Percentiles rank a stretch among this genome's conserved stretches.
Conservation (phyloP, 2,888 invertebrate genomes). For the Brachylomia viminalis region DNA sequence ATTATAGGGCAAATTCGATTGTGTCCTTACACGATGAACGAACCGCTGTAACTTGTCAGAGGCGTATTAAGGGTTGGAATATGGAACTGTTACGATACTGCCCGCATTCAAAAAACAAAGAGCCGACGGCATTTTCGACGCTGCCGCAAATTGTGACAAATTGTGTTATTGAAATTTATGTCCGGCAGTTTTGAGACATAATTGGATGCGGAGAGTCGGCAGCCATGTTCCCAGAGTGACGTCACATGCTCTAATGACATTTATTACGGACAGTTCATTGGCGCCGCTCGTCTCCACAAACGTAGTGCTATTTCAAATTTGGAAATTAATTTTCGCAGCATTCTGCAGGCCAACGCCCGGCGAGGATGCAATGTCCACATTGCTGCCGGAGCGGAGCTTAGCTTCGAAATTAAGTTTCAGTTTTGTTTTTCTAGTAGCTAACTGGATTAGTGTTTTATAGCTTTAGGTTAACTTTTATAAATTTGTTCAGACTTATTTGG, state of each 20-base stretch:
- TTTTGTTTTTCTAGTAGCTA: conserved; percentile 49
- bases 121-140: conserved; percentile 72
- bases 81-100: conserved; percentile 67
- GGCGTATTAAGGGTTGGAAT: conserved; percentile 62
- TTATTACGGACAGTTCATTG: conserved; percentile 87
- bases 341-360: conserved; percentile 66
- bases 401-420: conserved; percentile 53
- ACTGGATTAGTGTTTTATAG: conserved; percentile 57
- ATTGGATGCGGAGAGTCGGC: conserved; percentile 85
- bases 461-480: conserved; percentile 38
- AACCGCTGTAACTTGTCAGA: conserved; percentile 56
- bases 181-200: conserved; percentile 87
- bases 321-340: conserved; percentile 83
- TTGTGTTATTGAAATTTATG: conserved; percentile 88
- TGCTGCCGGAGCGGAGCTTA: conserved; percentile 59
- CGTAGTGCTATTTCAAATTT: conserved; percentile 78
- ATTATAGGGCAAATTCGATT: conserved; percentile 65
- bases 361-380: conserved; percentile 41
- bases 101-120: conserved; percentile 80
- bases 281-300: conserved; percentile 80
- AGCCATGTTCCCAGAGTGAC: conserved; percentile 82
- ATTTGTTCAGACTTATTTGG: conserved; percentile 47
- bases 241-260: conserved; percentile 87
- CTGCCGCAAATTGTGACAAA: conserved; percentile 86
- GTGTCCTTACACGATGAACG: conserved; percentile 65